phyloP scores from a whole-genome alignment of 2,113 vertebrate genomes.

The Caracal caracal region DNA sequence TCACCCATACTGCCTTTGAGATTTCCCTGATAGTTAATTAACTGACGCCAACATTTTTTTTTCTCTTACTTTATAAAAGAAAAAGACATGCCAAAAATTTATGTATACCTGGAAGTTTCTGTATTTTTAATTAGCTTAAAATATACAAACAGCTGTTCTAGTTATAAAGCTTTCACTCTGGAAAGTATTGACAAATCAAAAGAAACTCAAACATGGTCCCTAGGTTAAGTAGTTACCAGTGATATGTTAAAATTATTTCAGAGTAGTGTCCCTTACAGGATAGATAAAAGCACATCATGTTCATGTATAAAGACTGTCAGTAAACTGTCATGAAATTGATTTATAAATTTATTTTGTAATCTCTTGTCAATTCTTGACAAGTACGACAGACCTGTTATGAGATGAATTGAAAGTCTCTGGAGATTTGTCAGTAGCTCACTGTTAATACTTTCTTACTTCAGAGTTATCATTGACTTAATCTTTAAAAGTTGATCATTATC shows the following conservation, averaged over 20 bases:
- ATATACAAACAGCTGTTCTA: background rate
- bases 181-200: background rate
- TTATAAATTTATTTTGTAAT: conserved; percentile 38
- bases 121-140: conserved; percentile 5
- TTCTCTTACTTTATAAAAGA: background rate
- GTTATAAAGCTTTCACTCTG: background rate
- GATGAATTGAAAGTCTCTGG: background rate
- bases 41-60: background rate
- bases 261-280: background rate
- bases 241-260: background rate
- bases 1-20: background rate
- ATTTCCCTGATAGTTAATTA: background rate
- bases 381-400: background rate
- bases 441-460: conserved; percentile 4
- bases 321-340: conserved; percentile 32
- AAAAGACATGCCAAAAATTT: background rate
- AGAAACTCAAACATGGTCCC: background rate
- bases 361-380: background rate
- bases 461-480: background rate
- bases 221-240: background rate
- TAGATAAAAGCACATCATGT: background rate
- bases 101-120: background rate
- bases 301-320: background rate
- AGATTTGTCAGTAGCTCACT: background rate
- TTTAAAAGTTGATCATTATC: background rate